A percentile compares a stretch with the other conserved stretches of the same genome.
These are phyloP conservation scores for Synaphobranchus kaupii DNA, from an alignment of 2,797 vertebrate genomes.

Conservation along the genomic window DNA sequence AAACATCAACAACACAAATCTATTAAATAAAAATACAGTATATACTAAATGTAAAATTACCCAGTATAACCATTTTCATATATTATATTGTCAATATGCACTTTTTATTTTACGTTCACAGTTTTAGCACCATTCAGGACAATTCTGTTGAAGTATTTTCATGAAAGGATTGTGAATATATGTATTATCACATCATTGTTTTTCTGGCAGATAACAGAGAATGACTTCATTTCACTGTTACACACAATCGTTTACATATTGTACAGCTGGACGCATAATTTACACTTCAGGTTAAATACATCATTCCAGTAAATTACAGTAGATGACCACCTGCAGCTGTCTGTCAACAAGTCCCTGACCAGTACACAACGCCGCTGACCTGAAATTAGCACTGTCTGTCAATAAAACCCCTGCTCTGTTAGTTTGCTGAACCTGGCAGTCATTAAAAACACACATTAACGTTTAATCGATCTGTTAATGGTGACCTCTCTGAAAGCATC, in stretches of 20 bases:
- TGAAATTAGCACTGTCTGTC: not conserved
- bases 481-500: not conserved
- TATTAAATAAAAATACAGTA: not conserved
- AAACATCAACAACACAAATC: not conserved
- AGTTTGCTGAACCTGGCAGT: not conserved
- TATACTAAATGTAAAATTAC: not conserved
- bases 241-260: not conserved
- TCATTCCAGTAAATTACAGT: not conserved
- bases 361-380: not conserved
- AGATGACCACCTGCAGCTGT: not conserved
- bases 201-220: not conserved
- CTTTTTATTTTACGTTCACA: not conserved
- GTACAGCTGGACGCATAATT: not conserved
- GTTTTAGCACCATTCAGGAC: not conserved
- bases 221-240: not conserved
- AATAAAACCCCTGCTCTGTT: not conserved
- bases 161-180: not conserved
- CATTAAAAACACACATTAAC: conserved; percentile 11
- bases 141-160: not conserved
- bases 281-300: not conserved
- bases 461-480: conserved; percentile 4
- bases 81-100: not conserved
- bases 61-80: not conserved
- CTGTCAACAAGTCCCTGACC: conserved; percentile 1
- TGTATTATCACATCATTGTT: not conserved